Conservation (phyloP, 2,113 vertebrate species). For the Oreocharis arfaki region DNA sequence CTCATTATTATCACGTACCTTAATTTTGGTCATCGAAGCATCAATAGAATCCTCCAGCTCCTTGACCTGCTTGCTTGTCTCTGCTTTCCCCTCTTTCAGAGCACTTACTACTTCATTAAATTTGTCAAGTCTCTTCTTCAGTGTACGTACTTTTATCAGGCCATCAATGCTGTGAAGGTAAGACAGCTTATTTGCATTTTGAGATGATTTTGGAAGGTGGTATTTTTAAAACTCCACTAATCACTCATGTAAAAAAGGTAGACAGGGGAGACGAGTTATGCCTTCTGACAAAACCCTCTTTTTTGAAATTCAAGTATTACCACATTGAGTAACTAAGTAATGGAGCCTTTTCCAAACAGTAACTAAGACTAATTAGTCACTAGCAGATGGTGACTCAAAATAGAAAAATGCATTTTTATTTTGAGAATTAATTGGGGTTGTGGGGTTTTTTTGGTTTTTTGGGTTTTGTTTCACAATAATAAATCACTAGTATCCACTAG, state of each 20-base stretch:
- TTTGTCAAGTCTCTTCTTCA: slow-evolving; percentile 85
- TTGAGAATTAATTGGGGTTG: neutral
- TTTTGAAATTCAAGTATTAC: neutral
- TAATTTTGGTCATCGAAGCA: slow-evolving; percentile 83
- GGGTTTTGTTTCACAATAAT: neutral
- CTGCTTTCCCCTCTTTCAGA: slow-evolving; percentile 89
- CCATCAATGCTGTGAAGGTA: slow-evolving; percentile 83
- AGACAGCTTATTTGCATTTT: neutral
- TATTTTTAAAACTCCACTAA: neutral
- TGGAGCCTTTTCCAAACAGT: neutral
- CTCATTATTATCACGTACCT: slow-evolving; percentile 73
- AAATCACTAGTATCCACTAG: neutral
- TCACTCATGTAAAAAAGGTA: neutral
- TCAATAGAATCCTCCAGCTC: slow-evolving; percentile 86
- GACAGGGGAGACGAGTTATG: neutral
- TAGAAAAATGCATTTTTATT: neutral
- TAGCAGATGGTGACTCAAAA: neutral
- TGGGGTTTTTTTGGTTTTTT: too few species aligned
- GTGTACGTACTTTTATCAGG: slow-evolving; percentile 84
- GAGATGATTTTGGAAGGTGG: neutral
- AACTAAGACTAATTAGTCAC: neutral
- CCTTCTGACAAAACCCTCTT: neutral
- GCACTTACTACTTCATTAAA: slow-evolving; percentile 89
- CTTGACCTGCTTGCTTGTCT: slow-evolving; percentile 85
- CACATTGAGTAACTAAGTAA: neutral